These are phyloP conservation scores for Agonopterix subpropinquella DNA, from an alignment of 2,888 invertebrate species.

Conservation along the genomic window DNA sequence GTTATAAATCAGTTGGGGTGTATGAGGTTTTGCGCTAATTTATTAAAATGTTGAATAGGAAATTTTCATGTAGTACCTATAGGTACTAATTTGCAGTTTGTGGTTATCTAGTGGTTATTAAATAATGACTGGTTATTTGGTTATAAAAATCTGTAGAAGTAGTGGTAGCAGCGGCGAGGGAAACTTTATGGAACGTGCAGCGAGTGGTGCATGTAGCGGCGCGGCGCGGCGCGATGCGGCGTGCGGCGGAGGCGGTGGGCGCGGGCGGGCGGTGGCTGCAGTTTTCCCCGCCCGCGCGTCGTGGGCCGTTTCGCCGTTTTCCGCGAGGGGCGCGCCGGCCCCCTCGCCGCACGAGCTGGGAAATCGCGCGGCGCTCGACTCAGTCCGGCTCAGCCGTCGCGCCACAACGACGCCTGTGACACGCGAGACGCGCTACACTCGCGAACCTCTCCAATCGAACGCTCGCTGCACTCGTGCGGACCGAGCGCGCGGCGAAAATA, in stretches of 20 bases:
- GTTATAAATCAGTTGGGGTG: no score
- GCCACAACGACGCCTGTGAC: conserved; percentile 57
- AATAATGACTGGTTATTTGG: no score
- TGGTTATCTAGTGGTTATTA: no score
- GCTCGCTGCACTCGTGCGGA: conserved; percentile 41
- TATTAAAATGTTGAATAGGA: no score
- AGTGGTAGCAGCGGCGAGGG: no score
- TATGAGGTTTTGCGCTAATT: no score
- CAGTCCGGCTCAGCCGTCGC: conserved; percentile 70
- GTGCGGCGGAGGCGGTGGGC: conserved; percentile 27
- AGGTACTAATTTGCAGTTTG: no score
- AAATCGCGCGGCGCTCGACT: conserved; percentile 63
- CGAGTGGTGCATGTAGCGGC: no score
- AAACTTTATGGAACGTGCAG: no score
- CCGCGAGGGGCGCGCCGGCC: conserved; percentile 64
- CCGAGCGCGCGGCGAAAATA: conserved; percentile 60
- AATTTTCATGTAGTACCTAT: no score
- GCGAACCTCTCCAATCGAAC: conserved; percentile 38
- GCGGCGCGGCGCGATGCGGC: conserved; percentile 12
- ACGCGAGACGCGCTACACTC: conserved; percentile 46
- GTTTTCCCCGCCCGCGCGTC: conserved; percentile 60
- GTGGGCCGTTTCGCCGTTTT: conserved; percentile 48
- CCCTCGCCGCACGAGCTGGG: conserved; percentile 60
- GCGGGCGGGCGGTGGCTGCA: conserved; percentile 38
- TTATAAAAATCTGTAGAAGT: no score